A percentile compares a stretch with the other conserved stretches of the same genome.
phyloP scores from a whole-genome alignment of 2,113 vertebrate genomes.

The Gallinago paraguaiae region DNA sequence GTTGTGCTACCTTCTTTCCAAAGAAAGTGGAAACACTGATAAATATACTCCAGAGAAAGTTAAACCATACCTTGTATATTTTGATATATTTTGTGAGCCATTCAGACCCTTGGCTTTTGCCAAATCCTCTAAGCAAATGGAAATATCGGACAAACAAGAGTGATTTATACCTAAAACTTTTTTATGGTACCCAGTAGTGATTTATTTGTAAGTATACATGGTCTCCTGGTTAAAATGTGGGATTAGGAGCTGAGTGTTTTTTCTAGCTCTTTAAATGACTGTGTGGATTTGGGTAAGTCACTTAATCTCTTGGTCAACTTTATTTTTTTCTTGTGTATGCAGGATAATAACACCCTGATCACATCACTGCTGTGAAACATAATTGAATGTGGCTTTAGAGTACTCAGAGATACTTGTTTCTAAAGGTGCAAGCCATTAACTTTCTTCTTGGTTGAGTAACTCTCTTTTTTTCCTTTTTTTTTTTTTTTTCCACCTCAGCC shows the following conservation, averaged over 20 bases:
- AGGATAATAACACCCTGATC: background rate
- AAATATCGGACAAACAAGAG: background rate
- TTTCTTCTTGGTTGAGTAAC: background rate
- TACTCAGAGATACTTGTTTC: background rate
- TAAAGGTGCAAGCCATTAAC: background rate
- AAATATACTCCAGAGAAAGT: conserved; percentile 29
- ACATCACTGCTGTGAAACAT: background rate
- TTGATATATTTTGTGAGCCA: conserved; percentile 21
- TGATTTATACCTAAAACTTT: conserved; percentile 28
- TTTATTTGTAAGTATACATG: conserved; percentile 11
- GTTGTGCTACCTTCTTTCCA: background rate
- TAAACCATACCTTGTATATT: conserved; percentile 18
- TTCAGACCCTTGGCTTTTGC: conserved; percentile 13
- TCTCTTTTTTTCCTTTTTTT: background rate
- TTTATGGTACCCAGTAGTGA: background rate
- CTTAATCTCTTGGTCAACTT: conserved; percentile 42
- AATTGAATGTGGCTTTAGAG: background rate
- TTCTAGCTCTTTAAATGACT: conserved; percentile 8
- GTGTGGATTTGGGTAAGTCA: conserved; percentile 20
- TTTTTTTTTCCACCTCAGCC: conserved; percentile 58
- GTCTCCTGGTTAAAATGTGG: conserved; percentile 16
- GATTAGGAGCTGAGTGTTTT: conserved; percentile 21
- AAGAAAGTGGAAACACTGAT: conserved; percentile 5
- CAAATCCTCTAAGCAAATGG: conserved; percentile 44
- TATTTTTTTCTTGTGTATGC: background rate